Percentiles rank a stretch among this genome's conserved stretches.
phyloP scores from a whole-genome alignment of 2,888 invertebrate species.

The Salticus scenicus region DNA sequence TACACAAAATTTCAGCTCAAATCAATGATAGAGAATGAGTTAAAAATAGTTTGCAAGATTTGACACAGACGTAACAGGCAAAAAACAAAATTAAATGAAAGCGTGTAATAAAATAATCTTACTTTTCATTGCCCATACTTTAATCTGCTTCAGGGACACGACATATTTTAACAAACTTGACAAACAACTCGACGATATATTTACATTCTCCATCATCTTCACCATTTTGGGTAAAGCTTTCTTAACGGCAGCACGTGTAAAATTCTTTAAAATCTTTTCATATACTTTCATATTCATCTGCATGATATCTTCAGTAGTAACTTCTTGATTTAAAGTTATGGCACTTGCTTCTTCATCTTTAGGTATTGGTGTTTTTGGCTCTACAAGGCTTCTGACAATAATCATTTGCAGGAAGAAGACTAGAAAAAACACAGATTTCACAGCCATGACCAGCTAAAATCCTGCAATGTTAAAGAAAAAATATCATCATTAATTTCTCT shows the following conservation, averaged over 20 bases:
- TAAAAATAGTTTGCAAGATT: no score
- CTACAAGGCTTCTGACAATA: background rate
- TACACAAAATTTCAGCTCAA: no score
- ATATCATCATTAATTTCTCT: no score
- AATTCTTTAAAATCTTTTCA: constrained; percentile 49
- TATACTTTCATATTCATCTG: constrained; percentile 31
- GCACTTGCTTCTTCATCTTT: no score
- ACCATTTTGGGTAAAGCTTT: constrained; percentile 34
- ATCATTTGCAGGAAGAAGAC: background rate
- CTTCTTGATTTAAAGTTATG: background rate
- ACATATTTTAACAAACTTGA: constrained; percentile 52
- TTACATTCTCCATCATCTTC: constrained; percentile 34
- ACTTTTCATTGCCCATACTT: constrained; percentile 66
- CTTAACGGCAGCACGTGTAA: constrained; percentile 39
- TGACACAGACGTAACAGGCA: no score
- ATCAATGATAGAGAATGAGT: no score
- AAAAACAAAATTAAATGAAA: no score
- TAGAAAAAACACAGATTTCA: background rate
- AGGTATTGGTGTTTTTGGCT: background rate
- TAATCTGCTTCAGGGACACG: constrained; percentile 44
- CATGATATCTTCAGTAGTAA: constrained; percentile 9
- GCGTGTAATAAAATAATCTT: no score
- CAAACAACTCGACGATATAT: constrained; percentile 46
- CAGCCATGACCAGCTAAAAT: background rate
- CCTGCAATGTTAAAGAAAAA: no score